These are phyloP conservation scores for Gymnopithys bicolor DNA, from an alignment of 2,797 vertebrate species.

Conservation along the genomic window DNA sequence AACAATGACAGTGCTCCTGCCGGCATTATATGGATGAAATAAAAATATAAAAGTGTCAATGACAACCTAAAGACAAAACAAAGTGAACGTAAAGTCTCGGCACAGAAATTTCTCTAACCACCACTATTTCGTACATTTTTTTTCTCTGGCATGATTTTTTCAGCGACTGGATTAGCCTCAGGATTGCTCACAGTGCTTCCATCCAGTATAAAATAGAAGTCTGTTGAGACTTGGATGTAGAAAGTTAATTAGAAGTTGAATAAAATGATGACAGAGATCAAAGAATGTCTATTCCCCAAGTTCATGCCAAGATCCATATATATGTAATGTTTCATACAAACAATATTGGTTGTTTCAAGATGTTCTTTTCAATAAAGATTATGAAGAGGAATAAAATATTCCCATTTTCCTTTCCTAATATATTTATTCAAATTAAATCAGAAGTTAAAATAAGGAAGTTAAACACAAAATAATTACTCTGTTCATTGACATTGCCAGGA, in stretches of 20 bases:
- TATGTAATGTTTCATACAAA: not conserved
- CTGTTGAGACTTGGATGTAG: not conserved
- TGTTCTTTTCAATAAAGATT: not conserved
- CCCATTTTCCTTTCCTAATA: not conserved
- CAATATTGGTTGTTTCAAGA: not conserved
- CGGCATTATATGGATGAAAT: not conserved
- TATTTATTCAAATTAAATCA: not conserved
- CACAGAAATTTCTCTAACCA: not conserved
- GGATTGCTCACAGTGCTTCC: not conserved
- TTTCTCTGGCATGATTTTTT: not conserved
- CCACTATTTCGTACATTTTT: not conserved
- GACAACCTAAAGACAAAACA: conserved; percentile 6
- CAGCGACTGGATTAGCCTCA: not conserved
- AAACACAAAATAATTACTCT: conserved; percentile 1
- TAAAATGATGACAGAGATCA: conserved; percentile 3
- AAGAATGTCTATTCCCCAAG: not conserved
- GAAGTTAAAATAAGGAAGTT: not conserved
- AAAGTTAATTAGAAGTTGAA: conserved; percentile 44
- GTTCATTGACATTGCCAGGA: not conserved
- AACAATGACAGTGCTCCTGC: not conserved
- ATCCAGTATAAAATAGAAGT: not conserved
- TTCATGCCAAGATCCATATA: not conserved
- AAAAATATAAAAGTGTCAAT: not conserved
- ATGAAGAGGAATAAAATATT: conserved; percentile 10
- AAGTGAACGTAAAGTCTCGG: not conserved